Evolutionary conservation across 2,113 vertebrate genomes (phyloP).

Genomic region (Cnemophilus loriae): DNA sequence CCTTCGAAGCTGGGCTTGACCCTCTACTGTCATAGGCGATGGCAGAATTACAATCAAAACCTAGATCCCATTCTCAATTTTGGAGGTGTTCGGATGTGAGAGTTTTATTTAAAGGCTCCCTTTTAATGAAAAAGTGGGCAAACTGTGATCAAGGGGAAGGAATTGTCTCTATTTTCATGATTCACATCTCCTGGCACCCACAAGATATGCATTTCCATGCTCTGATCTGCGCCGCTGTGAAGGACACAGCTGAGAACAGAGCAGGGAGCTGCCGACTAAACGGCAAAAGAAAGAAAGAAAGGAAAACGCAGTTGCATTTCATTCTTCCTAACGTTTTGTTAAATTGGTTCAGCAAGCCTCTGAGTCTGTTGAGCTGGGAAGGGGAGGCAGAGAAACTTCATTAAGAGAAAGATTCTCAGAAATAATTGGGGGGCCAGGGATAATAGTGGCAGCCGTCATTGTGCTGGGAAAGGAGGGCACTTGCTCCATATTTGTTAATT

Average conservation of each 20-base stretch:
- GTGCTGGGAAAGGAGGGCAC: conserved; percentile 43
- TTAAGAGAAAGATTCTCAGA: conserved; percentile 42
- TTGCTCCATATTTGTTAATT: conserved; percentile 15
- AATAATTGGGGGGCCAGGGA: conserved; percentile 62
- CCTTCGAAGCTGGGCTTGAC: background rate
- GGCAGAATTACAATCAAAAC: conserved; percentile 32
- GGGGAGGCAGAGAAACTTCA: conserved; percentile 56
- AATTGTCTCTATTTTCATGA: conserved; percentile 62
- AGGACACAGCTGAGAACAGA: conserved; percentile 69
- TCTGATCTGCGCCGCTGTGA: conserved; percentile 65
- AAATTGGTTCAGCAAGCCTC: conserved; percentile 56
- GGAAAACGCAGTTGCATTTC: conserved; percentile 5
- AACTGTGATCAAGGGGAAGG: conserved; percentile 62
- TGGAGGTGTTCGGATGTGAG: conserved; percentile 17
- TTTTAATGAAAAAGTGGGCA: conserved; percentile 59
- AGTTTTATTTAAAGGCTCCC: conserved; percentile 39
- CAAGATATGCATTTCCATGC: conserved; percentile 70
- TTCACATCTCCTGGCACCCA: conserved; percentile 63
- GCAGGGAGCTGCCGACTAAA: conserved; percentile 64
- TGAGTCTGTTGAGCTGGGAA: conserved; percentile 4
- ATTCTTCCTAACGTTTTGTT: conserved; percentile 27
- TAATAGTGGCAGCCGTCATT: conserved; percentile 34
- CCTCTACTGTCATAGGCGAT: background rate
- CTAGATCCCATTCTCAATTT: conserved; percentile 5
- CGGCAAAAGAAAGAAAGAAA: conserved; percentile 37